A percentile compares a stretch with the other conserved stretches of the same genome.
These are phyloP conservation scores for Acanthosepion pharaonis DNA, from an alignment of 2,888 invertebrate genomes.

Conservation along the genomic window DNA sequence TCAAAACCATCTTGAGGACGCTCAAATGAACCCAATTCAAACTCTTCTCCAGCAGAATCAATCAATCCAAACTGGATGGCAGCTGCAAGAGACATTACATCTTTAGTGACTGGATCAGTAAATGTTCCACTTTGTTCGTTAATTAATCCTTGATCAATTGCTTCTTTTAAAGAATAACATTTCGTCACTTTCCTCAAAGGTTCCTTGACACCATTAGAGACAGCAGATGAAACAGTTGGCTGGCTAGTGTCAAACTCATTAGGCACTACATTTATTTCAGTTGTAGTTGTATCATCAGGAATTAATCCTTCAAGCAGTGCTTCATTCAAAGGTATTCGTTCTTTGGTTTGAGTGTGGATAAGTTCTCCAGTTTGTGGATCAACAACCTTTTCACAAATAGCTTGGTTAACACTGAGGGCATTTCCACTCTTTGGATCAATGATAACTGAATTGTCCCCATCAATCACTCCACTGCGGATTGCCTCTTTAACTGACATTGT, in stretches of 20 bases:
- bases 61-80: conserved; percentile 83
- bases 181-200: background rate
- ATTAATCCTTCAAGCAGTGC: conserved; percentile 78
- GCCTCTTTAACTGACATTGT: conserved; percentile 76
- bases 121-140: conserved; percentile 82
- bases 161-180: conserved; percentile 80
- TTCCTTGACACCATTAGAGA: background rate
- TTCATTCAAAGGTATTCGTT: conserved; percentile 84
- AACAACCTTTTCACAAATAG: conserved; percentile 90
- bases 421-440: conserved; percentile 79
- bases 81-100: conserved; percentile 72
- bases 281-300: conserved; percentile 55
- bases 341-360: conserved; percentile 78
- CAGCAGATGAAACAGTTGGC: background rate
- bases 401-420: conserved; percentile 88
- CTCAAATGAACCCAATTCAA: background rate
- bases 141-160: conserved; percentile 77
- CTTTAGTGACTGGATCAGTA: conserved; percentile 75
- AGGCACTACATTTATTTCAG: background rate
- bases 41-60: conserved; percentile 76
- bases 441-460: conserved; percentile 60
- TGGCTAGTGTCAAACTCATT: background rate
- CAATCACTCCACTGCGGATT: conserved; percentile 76
- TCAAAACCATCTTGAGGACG: background rate
- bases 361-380: conserved; percentile 89